Evolutionary conservation across 2,797 vertebrate species (phyloP).

Genomic region (Cryptoblepharus egeriae): DNA sequence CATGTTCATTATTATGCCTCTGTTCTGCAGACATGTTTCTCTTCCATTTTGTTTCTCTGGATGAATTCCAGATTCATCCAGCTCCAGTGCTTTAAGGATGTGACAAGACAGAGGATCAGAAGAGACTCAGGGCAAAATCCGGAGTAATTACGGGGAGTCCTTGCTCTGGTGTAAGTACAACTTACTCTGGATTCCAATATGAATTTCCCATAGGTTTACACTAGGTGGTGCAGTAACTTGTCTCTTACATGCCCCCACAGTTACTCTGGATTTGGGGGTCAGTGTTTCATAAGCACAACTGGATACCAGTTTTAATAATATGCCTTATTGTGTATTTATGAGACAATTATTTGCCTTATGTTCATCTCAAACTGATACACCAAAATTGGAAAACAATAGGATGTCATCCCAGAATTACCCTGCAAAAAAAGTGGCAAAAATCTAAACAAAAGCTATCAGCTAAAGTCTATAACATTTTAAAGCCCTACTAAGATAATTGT

Average conservation of each 20-base stretch:
- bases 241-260: no score
- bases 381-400: constrained; percentile 28
- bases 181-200: no score
- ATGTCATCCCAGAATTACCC: accelerated
- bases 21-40: no score
- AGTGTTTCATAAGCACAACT: not conserved
- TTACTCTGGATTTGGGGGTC: no score
- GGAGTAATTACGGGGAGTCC: no score
- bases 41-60: not conserved
- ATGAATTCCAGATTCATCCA: not conserved
- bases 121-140: no score
- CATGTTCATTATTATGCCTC: not conserved
- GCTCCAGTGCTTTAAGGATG: not conserved
- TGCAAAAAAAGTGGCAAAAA: not conserved
- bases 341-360: no score
- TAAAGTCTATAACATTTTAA: not conserved
- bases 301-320: not conserved
- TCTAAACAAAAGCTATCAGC: not conserved
- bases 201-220: no score
- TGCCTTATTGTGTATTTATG: no score
- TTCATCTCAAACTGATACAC: not conserved
- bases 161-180: no score
- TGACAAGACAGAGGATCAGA: not conserved
- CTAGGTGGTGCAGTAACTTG: no score
- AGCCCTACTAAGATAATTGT: not conserved